phyloP scores from a whole-genome alignment of 1,140 invertebrate species.

The Brachionus rotundiformis region DNA sequence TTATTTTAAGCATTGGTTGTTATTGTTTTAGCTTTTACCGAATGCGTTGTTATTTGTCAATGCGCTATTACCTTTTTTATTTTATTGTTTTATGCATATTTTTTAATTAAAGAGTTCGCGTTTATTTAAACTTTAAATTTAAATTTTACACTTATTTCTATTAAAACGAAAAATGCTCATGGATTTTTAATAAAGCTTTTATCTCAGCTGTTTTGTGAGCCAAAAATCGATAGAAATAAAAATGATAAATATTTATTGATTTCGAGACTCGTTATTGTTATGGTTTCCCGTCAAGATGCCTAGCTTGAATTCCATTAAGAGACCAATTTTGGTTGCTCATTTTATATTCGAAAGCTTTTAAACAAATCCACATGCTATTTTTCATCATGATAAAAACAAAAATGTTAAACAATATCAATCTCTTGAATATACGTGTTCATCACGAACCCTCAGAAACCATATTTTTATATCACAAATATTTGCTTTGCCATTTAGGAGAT shows the following conservation, averaged over 20 bases:
- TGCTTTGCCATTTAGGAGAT: conserved; percentile 7
- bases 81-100: not conserved
- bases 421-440: not conserved
- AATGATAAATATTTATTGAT: conserved; percentile 20
- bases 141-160: not conserved
- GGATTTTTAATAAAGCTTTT: not conserved
- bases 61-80: conserved; percentile 2
- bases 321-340: not conserved
- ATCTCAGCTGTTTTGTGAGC: conserved; percentile 25
- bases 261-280: not conserved
- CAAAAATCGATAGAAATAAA: not conserved
- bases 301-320: conserved; percentile 13
- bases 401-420: conserved; percentile 15
- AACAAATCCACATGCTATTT: conserved; percentile 19
- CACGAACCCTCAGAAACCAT: conserved; percentile 9
- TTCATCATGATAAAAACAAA: conserved; percentile 13
- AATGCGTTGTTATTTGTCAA: conserved; percentile 19
- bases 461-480: conserved; percentile 10
- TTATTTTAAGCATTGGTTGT: not conserved
- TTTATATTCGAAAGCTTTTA: conserved; percentile 20
- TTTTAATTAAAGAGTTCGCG: not conserved
- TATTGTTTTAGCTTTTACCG: not conserved
- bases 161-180: not conserved
- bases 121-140: not conserved
- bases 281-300: conserved; percentile 30